phyloP scores from a whole-genome alignment of 2,797 vertebrate genomes.

The Psittacula echo region DNA sequence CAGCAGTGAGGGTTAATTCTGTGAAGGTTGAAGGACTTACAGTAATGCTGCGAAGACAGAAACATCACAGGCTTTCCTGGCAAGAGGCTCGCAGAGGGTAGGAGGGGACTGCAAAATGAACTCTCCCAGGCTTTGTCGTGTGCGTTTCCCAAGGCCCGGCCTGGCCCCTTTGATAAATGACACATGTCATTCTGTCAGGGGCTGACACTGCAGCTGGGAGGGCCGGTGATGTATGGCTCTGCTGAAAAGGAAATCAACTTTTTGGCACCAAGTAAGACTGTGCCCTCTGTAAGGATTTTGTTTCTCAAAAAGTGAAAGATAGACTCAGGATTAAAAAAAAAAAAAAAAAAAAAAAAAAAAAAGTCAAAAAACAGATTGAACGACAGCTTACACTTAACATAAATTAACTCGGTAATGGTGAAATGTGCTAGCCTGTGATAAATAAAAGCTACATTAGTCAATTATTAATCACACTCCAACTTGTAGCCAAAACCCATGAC shows the following conservation, averaged over 20 bases:
- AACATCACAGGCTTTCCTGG: slow-evolving; percentile 94
- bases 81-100: slow-evolving; percentile 88
- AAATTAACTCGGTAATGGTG: slow-evolving; percentile 84
- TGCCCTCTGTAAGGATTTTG: slow-evolving; percentile 95
- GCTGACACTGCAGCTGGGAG: slow-evolving; percentile 99
- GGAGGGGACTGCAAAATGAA: slow-evolving; percentile 93
- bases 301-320: slow-evolving; percentile 89
- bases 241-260: slow-evolving; percentile 97
- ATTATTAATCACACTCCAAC: slow-evolving; percentile 89
- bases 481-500: slow-evolving; percentile 86
- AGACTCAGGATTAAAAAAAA: slow-evolving; percentile 73
- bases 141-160: slow-evolving; percentile 95
- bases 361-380: slow-evolving; percentile 82
- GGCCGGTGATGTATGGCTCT: slow-evolving; percentile 96
- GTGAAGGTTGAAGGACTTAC: slow-evolving; percentile 82
- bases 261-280: slow-evolving; percentile 95
- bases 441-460: slow-evolving; percentile 88
- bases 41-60: slow-evolving; percentile 89
- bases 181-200: slow-evolving; percentile 99
- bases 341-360: slow-evolving; percentile 44
- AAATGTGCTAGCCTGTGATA: slow-evolving; percentile 86
- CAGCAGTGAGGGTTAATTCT: slow-evolving; percentile 79
- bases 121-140: slow-evolving; percentile 98
- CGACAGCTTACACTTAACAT: slow-evolving; percentile 86
- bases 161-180: slow-evolving; percentile 99